Percentiles rank a stretch among this genome's conserved stretches.
phyloP scores from a whole-genome alignment of 2,113 vertebrate genomes.

The Balaeniceps rex region DNA sequence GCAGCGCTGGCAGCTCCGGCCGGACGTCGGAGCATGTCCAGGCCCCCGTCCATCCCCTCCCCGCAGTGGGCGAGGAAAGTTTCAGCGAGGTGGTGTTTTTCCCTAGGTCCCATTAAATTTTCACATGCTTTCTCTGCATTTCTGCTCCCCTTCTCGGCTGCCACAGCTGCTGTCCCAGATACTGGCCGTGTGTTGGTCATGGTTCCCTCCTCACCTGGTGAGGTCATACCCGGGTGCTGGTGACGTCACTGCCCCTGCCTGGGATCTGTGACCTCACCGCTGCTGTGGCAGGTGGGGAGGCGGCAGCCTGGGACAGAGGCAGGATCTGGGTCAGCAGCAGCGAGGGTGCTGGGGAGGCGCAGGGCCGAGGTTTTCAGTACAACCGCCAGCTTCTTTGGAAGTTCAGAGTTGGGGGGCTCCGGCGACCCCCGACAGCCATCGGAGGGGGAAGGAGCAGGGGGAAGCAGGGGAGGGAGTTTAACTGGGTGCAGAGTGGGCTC shows the following conservation, averaged over 20 bases:
- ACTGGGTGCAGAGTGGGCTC: background rate
- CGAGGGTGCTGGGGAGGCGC: background rate
- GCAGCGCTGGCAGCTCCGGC: background rate
- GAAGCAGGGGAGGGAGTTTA: background rate
- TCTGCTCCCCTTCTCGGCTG: background rate
- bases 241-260: background rate
- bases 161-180: background rate
- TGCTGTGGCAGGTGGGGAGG: background rate
- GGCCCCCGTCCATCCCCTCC: rapidly evolving
- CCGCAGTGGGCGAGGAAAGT: rapidly evolving
- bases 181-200: background rate
- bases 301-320: background rate
- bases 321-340: background rate
- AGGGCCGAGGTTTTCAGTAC: background rate
- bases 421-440: background rate
- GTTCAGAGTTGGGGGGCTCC: background rate
- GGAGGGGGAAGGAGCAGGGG: background rate
- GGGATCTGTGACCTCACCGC: background rate
- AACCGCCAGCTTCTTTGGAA: background rate
- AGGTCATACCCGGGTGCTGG: background rate
- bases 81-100: background rate
- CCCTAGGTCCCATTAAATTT: background rate
- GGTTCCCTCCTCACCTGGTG: background rate
- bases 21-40: background rate
- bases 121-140: background rate